Evolutionary conservation across 2,797 vertebrate genomes (phyloP).

Genomic region (Microctenopoma steveboyesi): DNA sequence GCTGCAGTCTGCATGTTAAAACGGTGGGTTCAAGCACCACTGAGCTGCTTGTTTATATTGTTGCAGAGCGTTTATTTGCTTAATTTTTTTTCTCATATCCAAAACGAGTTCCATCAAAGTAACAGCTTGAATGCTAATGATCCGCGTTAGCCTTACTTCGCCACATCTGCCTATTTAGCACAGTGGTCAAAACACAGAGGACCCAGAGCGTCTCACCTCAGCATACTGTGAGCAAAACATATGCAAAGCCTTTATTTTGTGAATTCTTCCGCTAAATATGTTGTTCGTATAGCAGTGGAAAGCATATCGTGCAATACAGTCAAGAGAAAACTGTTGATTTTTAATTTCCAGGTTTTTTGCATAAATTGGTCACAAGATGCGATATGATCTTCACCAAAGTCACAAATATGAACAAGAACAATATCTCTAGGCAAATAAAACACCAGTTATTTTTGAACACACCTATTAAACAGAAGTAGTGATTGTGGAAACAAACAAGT

Average conservation of each 20-base stretch:
- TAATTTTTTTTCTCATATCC: background rate
- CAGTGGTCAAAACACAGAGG: background rate
- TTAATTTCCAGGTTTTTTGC: too few relatives aligned
- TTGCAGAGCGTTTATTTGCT: background rate
- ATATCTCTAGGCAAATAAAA: too few relatives aligned
- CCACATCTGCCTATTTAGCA: background rate
- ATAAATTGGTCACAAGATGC: too few relatives aligned
- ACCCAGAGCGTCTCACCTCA: background rate
- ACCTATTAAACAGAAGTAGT: too few relatives aligned
- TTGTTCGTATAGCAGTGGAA: too few relatives aligned
- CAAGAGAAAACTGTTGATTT: too few relatives aligned
- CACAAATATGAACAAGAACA: too few relatives aligned
- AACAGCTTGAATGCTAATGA: conserved; percentile 1
- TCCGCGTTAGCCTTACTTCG: background rate
- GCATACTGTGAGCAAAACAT: too few relatives aligned
- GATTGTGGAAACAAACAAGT: too few relatives aligned
- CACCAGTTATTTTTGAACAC: too few relatives aligned
- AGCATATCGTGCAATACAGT: too few relatives aligned
- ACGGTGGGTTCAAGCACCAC: background rate
- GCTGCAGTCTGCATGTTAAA: conserved; percentile 15
- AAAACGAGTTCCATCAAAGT: background rate
- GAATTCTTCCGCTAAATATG: background rate
- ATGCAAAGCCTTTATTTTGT: background rate
- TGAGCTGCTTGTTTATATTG: background rate
- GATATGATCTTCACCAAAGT: too few relatives aligned